A percentile compares a stretch with the other conserved stretches of the same genome.
Conservation (phyloP, 2,888 invertebrate species). For the Ophonus ardosiacus region DNA sequence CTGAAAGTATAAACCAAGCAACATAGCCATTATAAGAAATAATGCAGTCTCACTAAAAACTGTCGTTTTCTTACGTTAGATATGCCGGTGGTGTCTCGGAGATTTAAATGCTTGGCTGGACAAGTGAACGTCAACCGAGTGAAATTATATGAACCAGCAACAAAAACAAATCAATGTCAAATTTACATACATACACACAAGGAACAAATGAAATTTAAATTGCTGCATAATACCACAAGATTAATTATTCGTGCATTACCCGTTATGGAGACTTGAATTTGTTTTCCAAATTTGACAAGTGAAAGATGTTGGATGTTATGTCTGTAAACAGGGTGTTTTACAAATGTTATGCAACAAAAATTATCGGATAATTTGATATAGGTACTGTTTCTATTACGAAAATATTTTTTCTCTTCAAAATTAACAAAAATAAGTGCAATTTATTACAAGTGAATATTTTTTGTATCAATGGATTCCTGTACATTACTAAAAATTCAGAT, state of each 20-base stretch:
- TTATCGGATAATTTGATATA: no score
- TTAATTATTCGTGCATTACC: background rate
- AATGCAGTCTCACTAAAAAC: background rate
- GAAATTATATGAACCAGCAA: conserved; percentile 11
- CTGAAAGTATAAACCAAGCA: background rate
- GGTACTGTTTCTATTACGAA: no score
- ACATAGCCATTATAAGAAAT: background rate
- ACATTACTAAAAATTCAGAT: no score
- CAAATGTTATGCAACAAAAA: no score
- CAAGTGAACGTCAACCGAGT: conserved; percentile 32
- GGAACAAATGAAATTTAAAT: conserved; percentile 5
- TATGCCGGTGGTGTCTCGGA: background rate
- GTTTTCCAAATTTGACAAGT: no score
- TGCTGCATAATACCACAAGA: background rate
- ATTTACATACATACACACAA: conserved; percentile 11
- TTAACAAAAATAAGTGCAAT: no score
- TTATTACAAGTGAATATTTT: no score
- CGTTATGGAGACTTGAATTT: background rate
- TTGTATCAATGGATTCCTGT: no score
- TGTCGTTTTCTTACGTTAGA: background rate
- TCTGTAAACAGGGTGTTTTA: no score
- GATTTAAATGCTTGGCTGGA: conserved; percentile 37
- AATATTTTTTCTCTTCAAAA: no score
- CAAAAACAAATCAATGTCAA: conserved; percentile 46
- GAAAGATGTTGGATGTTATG: no score